Base-by-base conservation (phyloP, 2,888 invertebrate genomes). In the Poecilobothrus nobilitatus region DNA sequence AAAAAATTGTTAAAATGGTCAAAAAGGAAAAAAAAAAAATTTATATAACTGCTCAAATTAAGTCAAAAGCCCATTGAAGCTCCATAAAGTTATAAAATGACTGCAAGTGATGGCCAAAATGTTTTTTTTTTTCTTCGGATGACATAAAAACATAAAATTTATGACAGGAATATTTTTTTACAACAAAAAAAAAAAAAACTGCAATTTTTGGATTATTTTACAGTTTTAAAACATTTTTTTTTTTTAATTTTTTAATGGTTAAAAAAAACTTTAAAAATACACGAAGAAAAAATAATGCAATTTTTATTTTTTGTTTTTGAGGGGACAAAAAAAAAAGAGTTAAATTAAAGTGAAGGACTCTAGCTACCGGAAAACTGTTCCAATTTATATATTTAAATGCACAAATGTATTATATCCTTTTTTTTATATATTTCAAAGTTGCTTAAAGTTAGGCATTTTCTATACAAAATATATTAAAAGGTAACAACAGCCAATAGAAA, bases 131-230 rank as follows among this genome's bases (percentile, higher is more conserved):
- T 27, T 27, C 18, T 53, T 53, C 18, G 53, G 53, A 15, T 53
- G 53, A 53, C 53, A 53, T 53, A 18, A 53, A 53, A 53, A 53
- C 53, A 53, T 53, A 53, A 53, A 53, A 53, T 53, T 53, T 53
- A 53, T 53, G 53, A 53, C 53, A 53, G 53, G n/a, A 18, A 18
- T 41, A 6, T 53, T 53, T 5, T 44, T 53, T 9, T n/a, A 15
- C 15, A 53, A 41, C 41, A 41, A 15, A 53, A 53, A 53, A 53
- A 53, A 1, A 53, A 53, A 53, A 53, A 53, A 18, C 3, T n/a
- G 53, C 53, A 53, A n/a, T 53, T 53, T 53, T 53, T 18, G 53
- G 18, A 53, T 53, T 41, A 41, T 41, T 41, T 18, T 53, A 18
- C 18, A 18, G 53, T 53, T 53, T n/a, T 6, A 41, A 41, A 41